Conservation (phyloP, 92 coral and sea anemone genomes). For the Muricea muricata region DNA sequence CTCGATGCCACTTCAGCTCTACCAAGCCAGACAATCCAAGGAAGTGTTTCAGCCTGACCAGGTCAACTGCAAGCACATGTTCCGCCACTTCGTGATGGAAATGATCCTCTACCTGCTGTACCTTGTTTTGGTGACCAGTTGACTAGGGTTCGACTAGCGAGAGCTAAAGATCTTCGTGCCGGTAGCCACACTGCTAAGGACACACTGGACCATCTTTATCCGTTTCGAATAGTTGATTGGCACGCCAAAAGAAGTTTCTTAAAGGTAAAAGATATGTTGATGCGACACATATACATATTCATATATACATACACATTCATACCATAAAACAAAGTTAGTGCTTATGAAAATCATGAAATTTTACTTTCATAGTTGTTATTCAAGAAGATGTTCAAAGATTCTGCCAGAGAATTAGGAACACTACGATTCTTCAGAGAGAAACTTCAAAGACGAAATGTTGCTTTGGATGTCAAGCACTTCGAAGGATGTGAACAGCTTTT, state of each 20-base stretch:
- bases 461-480: neutral
- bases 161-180: no score
- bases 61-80: neutral
- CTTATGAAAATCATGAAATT: no score
- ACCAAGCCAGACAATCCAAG: neutral
- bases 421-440: neutral
- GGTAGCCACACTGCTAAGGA: neutral
- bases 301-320: neutral
- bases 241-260: neutral
- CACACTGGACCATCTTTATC: neutral
- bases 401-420: conserved; percentile 16
- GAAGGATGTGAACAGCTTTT: conserved; percentile 1
- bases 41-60: neutral
- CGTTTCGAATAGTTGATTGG: neutral
- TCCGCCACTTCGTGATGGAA: neutral
- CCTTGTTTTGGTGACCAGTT: neutral
- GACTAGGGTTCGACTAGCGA: neutral
- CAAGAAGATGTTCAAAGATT: neutral
- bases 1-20: neutral
- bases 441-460: neutral
- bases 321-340: no score
- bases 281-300: neutral
- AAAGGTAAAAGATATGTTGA: neutral
- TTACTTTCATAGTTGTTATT: neutral
- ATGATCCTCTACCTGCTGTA: neutral